Base-by-base conservation (phyloP, 2,113 vertebrate species). In the Neomonachus schauinslandi region DNA sequence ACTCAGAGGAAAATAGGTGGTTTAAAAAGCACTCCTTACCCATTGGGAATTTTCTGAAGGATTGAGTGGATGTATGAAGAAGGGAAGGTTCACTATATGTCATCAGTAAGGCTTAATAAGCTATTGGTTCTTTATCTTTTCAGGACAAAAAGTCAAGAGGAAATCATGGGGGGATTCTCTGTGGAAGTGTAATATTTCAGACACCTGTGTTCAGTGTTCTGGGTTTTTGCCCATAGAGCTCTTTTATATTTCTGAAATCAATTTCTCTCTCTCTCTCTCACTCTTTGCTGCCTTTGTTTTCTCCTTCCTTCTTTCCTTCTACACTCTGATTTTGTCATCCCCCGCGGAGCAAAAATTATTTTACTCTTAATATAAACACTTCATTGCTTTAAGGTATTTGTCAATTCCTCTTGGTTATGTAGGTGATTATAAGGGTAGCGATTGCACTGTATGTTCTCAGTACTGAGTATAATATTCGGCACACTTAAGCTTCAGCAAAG, bases 61-160 rank as follows among this genome's bases (percentile, higher is more conserved):
- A 93, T 55, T 92, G 93, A 96, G 90, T 92, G 57, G 71, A 72
- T 91, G 15, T 18, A 1, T 53, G 26, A 88, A 51, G 33, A 96
- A 96, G 94, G 87, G 39, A 90, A 92, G 15, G 10, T 96, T 97
- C 90, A 33, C 81, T 69, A 1, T 61, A 55, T 92, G 0, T 93
- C 89, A 97, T 97, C 95, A 81, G 49, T 93, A 87, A 92, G 79
- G 69, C 51, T 92, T 94, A 96, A 97, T n/a, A 91, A 89, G 28
- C 36, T 86, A 76, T n/a, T 80, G 89, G 67, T 13, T 84, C 46
- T 57, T 85, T 74, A 55, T 89, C 65, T 82, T 87, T 85, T 19
- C 26, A 92, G 80, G 79, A 71, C 63, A 76, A 67, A n/a, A 71
- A 69, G 72, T 92, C 65, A 65, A 95, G 21, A 96, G 36, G 49